These are phyloP conservation scores for Acrocera orbiculus DNA, from an alignment of 2,888 invertebrate genomes.

Conservation along the genomic window DNA sequence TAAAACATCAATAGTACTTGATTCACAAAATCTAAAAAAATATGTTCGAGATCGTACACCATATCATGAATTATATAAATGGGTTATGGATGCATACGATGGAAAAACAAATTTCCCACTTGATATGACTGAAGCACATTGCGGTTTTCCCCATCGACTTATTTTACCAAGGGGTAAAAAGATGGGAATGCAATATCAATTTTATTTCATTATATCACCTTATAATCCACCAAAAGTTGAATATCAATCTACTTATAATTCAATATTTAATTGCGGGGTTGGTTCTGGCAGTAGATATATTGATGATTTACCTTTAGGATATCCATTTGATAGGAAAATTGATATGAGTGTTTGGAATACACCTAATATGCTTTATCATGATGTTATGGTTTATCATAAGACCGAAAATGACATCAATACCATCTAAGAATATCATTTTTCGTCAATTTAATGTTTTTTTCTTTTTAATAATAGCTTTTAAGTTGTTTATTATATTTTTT, in stretches of 20 bases:
- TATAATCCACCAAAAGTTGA: conserved; percentile 34
- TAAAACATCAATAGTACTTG: conserved; percentile 34
- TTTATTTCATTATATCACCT: conserved; percentile 45
- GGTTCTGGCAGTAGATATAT: conserved; percentile 37
- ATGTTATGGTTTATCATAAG: conserved; percentile 47
- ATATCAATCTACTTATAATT: conserved; percentile 32
- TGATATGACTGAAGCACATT: conserved; percentile 39
- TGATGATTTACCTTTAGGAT: conserved; percentile 49
- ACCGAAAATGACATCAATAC: too few species aligned
- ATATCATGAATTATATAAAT: conserved; percentile 44
- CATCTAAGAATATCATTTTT: too few species aligned
- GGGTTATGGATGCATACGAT: conserved; percentile 39
- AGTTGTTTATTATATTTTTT: too few species aligned
- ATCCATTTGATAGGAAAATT: conserved; percentile 54
- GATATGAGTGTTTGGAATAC: conserved; percentile 41
- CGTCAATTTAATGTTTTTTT: too few species aligned
- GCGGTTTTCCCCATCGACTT: conserved; percentile 52
- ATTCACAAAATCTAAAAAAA: too few species aligned
- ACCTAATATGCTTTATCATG: conserved; percentile 49
- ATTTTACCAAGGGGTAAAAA: conserved; percentile 51
- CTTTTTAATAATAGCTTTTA: too few species aligned
- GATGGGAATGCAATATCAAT: conserved; percentile 45
- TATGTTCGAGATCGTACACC: conserved; percentile 41
- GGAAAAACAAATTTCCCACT: conserved; percentile 36
- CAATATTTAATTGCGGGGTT: conserved; percentile 34